These are phyloP conservation scores for Ostrea denselamellosa DNA, from an alignment of 1,140 invertebrate genomes.

Conservation along the genomic window DNA sequence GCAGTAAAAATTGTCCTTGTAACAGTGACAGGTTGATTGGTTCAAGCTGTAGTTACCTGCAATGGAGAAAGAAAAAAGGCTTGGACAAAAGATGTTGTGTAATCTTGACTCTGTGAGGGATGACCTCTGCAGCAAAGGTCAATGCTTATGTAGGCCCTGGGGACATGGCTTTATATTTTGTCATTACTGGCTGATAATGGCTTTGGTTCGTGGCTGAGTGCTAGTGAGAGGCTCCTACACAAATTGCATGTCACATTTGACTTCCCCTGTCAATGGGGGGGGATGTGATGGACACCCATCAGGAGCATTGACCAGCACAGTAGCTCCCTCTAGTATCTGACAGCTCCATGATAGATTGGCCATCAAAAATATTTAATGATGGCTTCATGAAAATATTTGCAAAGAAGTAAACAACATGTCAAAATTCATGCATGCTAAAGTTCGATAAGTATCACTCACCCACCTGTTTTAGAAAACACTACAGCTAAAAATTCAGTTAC, in stretches of 20 bases:
- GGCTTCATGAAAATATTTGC: slow-evolving; percentile 11
- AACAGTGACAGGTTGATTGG: slow-evolving; percentile 22
- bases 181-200: slow-evolving; percentile 35
- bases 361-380: slow-evolving; percentile 14
- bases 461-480: not conserved
- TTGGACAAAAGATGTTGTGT: not conserved
- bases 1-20: slow-evolving; percentile 35
- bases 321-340: not conserved
- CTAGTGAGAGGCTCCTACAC: slow-evolving; percentile 1
- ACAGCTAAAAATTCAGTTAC: not conserved
- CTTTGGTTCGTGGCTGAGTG: slow-evolving; percentile 23
- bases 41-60: slow-evolving; percentile 31
- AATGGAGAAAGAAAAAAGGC: not conserved
- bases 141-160: slow-evolving; percentile 25
- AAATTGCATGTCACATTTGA: slow-evolving; percentile 9
- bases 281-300: slow-evolving; percentile 12
- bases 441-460: not conserved
- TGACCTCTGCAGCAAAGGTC: slow-evolving; percentile 33
- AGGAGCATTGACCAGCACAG: slow-evolving; percentile 1
- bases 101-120: slow-evolving; percentile 14
- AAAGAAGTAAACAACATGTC: slow-evolving; percentile 7
- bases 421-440: not conserved
- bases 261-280: not conserved
- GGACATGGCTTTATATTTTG: slow-evolving; percentile 35
- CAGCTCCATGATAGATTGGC: not conserved